phyloP scores from a whole-genome alignment of 2,113 vertebrate genomes.

The Malaclemys terrapin region DNA sequence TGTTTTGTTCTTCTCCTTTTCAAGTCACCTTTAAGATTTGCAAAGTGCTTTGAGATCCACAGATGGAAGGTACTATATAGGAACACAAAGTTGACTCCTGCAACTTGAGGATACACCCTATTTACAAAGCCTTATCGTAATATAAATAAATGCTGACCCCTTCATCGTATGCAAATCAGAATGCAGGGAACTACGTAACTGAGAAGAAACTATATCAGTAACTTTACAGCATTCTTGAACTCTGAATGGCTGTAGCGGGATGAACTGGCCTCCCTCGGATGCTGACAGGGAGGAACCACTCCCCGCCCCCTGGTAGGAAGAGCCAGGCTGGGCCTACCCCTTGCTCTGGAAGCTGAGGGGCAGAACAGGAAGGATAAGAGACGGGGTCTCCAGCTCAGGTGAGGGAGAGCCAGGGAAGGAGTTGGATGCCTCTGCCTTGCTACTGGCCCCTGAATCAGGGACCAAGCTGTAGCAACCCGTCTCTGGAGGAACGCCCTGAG shows the following conservation, averaged over 20 bases:
- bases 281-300: neutral
- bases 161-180: neutral
- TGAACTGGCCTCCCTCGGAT: too few relatives aligned
- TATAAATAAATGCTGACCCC: neutral
- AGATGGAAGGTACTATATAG: neutral
- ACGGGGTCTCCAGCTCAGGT: too few relatives aligned
- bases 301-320: too few relatives aligned
- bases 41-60: neutral
- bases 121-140: neutral
- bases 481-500: too few relatives aligned
- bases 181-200: neutral
- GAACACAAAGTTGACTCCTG: slow-evolving; percentile 7
- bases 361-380: too few relatives aligned
- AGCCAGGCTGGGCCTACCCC: too few relatives aligned
- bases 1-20: neutral
- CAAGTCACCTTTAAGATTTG: neutral
- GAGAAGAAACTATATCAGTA: neutral
- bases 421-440: too few relatives aligned
- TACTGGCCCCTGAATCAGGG: too few relatives aligned
- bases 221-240: neutral
- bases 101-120: neutral
- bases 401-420: too few relatives aligned
- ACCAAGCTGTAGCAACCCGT: too few relatives aligned
- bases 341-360: too few relatives aligned
- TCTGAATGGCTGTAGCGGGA: neutral